These are phyloP conservation scores for Telenomus remus DNA, from an alignment of 1,140 invertebrate species.

Conservation along the genomic window DNA sequence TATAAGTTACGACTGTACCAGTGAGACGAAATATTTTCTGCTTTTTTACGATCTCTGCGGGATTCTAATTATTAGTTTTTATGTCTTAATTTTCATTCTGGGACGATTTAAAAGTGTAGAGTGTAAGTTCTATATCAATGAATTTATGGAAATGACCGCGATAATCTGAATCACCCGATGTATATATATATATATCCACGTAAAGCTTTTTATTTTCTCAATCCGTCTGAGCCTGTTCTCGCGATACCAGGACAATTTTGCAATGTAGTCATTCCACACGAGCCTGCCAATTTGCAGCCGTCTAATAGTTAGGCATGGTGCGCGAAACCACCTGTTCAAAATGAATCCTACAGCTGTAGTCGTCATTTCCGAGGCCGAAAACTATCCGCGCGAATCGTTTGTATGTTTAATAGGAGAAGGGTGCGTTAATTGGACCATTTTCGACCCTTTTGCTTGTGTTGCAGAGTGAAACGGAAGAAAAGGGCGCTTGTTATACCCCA, in stretches of 20 bases:
- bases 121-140: too few species aligned
- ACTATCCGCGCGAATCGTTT: slow-evolving; percentile 44
- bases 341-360: slow-evolving; percentile 40
- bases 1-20: too few species aligned
- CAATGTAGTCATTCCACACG: slow-evolving; percentile 29
- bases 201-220: slow-evolving; percentile 36
- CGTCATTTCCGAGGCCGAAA: slow-evolving; percentile 35
- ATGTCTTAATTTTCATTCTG: background rate
- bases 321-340: slow-evolving; percentile 48
- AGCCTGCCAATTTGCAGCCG: slow-evolving; percentile 43
- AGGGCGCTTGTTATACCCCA: slow-evolving; percentile 27
- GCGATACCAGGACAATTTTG: slow-evolving; percentile 41
- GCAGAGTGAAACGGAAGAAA: slow-evolving; percentile 6
- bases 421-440: slow-evolving; percentile 50
- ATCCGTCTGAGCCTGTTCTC: slow-evolving; percentile 41
- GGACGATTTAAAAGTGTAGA: too few species aligned
- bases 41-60: too few species aligned
- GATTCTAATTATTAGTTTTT: too few species aligned
- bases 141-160: background rate
- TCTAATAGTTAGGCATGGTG: slow-evolving; percentile 35
- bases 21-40: too few species aligned
- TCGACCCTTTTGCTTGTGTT: slow-evolving; percentile 43
- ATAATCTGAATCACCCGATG: slow-evolving; percentile 29
- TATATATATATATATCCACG: slow-evolving; percentile 5
- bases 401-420: slow-evolving; percentile 50